Evolutionary conservation across 2,113 vertebrate genomes (phyloP).

Genomic region (Datnioides undecimradiatus): DNA sequence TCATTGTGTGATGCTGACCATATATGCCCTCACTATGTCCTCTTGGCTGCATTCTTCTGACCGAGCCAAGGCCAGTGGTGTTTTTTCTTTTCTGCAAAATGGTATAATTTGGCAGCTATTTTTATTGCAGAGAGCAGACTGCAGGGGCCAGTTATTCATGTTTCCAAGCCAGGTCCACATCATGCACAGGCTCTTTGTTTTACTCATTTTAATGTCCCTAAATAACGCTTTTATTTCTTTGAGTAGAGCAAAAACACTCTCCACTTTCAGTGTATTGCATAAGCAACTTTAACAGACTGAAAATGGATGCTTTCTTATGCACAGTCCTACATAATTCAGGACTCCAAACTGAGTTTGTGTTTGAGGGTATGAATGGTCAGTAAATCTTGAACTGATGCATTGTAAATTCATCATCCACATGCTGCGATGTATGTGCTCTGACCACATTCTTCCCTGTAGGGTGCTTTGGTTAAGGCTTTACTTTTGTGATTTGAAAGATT

Average conservation of each 20-base stretch:
- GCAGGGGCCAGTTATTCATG: slow-evolving; percentile 62
- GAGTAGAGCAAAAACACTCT: not conserved
- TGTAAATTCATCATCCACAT: not conserved
- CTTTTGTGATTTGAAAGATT: slow-evolving; percentile 28
- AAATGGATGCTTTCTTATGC: not conserved
- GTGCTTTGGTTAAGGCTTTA: slow-evolving; percentile 3
- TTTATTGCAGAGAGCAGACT: slow-evolving; percentile 76
- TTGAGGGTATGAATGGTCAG: not conserved
- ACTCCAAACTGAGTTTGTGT: not conserved
- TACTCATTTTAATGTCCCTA: slow-evolving; percentile 32
- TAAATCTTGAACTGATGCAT: slow-evolving; percentile 5
- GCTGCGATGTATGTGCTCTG: not conserved
- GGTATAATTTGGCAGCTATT: slow-evolving; percentile 87
- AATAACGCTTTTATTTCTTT: slow-evolving; percentile 34
- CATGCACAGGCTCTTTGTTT: slow-evolving; percentile 47
- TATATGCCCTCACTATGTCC: slow-evolving; percentile 57
- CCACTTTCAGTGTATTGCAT: slow-evolving; percentile 5
- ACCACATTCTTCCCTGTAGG: slow-evolving; percentile 18
- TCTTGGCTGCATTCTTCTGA: slow-evolving; percentile 76
- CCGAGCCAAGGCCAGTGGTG: slow-evolving; percentile 69
- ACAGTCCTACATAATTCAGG: not conserved
- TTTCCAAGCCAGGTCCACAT: slow-evolving; percentile 53
- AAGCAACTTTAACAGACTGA: not conserved
- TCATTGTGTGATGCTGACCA: slow-evolving; percentile 66
- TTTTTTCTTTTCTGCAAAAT: slow-evolving; percentile 73